A percentile compares a stretch with the other conserved stretches of the same genome.
Conservation (phyloP, 1,140 invertebrate species). For the Ceratina australensis region DNA sequence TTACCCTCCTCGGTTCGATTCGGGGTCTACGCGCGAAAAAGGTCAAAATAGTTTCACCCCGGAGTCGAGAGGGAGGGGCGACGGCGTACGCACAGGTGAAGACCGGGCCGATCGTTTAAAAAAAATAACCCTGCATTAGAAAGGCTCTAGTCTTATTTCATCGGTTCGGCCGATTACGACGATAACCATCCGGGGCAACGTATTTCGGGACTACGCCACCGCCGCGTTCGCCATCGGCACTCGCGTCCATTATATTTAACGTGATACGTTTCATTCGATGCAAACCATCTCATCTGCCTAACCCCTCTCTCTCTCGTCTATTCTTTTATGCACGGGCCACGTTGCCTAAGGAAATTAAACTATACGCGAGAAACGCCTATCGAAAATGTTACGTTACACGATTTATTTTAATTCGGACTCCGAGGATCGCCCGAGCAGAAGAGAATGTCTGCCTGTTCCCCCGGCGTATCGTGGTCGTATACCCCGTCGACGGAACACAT, state of each 20-base stretch:
- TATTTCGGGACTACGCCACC: conserved; percentile 39
- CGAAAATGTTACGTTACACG: too few relatives aligned
- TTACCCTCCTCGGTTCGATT: conserved; percentile 1
- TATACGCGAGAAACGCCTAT: background rate
- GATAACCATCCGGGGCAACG: conserved; percentile 52
- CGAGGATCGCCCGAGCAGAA: conserved; percentile 25
- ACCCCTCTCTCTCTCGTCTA: background rate
- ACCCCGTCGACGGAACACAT: conserved; percentile 70
- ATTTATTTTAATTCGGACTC: too few relatives aligned
- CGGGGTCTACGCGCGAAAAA: conserved; percentile 35
- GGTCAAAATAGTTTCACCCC: conserved; percentile 33
- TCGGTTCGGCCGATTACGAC: conserved; percentile 43
- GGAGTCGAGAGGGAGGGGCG: background rate
- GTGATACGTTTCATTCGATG: conserved; percentile 47
- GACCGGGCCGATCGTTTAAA: conserved; percentile 34
- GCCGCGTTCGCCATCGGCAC: conserved; percentile 30
- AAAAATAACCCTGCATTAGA: conserved; percentile 56
- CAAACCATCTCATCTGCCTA: background rate
- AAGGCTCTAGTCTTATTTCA: conserved; percentile 46
- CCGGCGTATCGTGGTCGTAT: conserved; percentile 5
- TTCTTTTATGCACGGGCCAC: conserved; percentile 3
- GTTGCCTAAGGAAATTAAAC: conserved; percentile 11
- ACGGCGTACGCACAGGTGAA: background rate
- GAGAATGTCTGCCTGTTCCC: conserved; percentile 22
- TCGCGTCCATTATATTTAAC: conserved; percentile 47